A percentile compares a stretch with the other conserved stretches of the same genome.
Conservation (phyloP, 1,140 invertebrate genomes). For the Pseudomyrmex flavicornis region DNA sequence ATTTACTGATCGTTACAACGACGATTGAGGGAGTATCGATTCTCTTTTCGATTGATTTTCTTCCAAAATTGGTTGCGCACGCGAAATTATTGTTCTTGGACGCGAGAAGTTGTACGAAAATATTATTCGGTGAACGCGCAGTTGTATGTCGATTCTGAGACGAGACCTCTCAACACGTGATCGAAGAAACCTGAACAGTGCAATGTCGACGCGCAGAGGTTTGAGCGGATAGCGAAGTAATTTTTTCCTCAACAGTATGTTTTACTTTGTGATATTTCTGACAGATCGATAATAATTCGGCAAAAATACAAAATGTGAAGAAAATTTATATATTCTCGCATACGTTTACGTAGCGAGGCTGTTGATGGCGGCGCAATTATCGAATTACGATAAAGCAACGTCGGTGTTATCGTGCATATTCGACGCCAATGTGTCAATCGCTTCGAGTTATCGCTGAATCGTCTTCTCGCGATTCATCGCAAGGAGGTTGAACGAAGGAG, state of each 20-base stretch:
- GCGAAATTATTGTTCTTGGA: constrained; percentile 19
- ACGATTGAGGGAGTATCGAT: not conserved
- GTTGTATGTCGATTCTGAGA: not conserved
- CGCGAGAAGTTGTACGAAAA: not conserved
- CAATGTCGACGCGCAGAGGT: too few species aligned
- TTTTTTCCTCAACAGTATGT: too few species aligned
- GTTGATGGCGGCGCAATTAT: not conserved
- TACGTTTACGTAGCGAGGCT: not conserved
- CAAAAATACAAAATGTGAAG: too few species aligned
- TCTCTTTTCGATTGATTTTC: constrained; percentile 2
- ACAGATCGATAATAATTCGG: too few species aligned
- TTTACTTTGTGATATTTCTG: too few species aligned
- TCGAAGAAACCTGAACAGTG: too few species aligned
- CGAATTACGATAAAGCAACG: not conserved
- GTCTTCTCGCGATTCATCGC: not conserved
- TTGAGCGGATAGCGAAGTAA: too few species aligned
- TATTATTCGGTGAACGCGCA: not conserved
- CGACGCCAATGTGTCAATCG: not conserved
- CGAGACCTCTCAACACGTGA: too few species aligned
- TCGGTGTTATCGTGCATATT: not conserved
- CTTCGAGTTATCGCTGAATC: not conserved
- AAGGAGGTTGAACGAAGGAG: too few species aligned
- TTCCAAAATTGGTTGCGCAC: not conserved
- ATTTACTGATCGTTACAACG: constrained; percentile 17
- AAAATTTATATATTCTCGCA: too few species aligned